A percentile compares a stretch with the other conserved stretches of the same genome.
These are phyloP conservation scores for Zoanthus sansibaricus DNA, from an alignment of 92 coral and sea anemone species.

Conservation along the genomic window DNA sequence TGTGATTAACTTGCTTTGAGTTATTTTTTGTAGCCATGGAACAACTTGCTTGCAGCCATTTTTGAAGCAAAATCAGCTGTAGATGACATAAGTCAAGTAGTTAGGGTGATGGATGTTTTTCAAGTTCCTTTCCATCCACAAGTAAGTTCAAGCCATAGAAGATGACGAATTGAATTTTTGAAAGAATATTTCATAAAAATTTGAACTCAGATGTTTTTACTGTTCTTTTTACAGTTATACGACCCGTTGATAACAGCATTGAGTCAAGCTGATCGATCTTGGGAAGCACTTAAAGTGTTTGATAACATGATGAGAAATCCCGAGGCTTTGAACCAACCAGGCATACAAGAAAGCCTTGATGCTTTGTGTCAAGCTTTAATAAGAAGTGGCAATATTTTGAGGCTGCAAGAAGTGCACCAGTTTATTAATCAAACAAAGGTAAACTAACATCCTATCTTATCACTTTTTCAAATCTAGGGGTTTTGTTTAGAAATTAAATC, in stretches of 20 bases:
- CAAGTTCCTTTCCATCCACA: not conserved
- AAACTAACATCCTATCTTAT: not conserved
- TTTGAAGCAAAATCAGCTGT: not conserved
- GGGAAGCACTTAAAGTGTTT: conserved; percentile 18
- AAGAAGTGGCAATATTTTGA: conserved; percentile 9
- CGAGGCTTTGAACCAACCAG: not conserved
- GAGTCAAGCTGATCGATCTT: not conserved
- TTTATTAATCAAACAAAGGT: conserved; percentile 12
- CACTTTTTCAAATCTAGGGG: too few relatives aligned
- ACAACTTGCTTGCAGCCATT: not conserved
- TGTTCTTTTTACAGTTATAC: not conserved
- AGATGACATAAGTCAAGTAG: not conserved
- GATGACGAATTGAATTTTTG: not conserved
- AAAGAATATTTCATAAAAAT: not conserved
- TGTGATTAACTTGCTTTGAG: not conserved
- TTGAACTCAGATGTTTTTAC: not conserved
- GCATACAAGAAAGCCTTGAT: not conserved
- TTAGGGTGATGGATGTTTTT: not conserved
- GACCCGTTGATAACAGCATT: not conserved
- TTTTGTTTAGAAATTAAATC: too few relatives aligned
- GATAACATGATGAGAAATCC: conserved; percentile 6
- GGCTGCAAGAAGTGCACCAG: conserved; percentile 18
- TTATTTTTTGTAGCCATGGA: conserved; percentile 1
- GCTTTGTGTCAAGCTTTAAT: conserved; percentile 15
- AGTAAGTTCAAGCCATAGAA: not conserved